Evolutionary conservation across 2,797 vertebrate species (phyloP).

Genomic region (Danio aesculapii): DNA sequence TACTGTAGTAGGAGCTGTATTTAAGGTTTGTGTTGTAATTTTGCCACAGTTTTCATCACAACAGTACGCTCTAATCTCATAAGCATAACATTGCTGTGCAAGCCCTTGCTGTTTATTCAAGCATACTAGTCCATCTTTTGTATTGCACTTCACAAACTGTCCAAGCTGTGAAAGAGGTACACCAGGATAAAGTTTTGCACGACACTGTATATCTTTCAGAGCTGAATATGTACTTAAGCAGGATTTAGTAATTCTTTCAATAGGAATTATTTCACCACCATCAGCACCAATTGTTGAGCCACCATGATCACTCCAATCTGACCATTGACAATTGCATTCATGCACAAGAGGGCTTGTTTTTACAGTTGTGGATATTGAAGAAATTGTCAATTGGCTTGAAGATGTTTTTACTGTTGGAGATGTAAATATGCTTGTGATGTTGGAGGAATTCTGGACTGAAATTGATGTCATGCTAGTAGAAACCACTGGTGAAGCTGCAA

Average conservation of each 20-base stretch:
- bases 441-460: not conserved
- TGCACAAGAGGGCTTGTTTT: not conserved
- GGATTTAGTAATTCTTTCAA: not conserved
- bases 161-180: constrained; percentile 33
- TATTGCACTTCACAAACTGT: constrained; percentile 33
- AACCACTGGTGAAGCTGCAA: not conserved
- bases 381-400: not conserved
- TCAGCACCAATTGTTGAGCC: constrained; percentile 48
- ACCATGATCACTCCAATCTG: constrained; percentile 49
- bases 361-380: not conserved
- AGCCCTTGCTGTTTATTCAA: constrained; percentile 5
- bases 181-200: constrained; percentile 34
- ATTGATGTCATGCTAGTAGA: not conserved
- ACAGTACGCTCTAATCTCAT: not conserved
- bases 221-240: not conserved
- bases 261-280: constrained; percentile 50
- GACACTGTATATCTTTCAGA: not conserved
- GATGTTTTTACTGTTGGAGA: not conserved
- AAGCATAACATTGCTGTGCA: constrained; percentile 13
- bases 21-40: not conserved
- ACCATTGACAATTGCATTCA: not conserved
- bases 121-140: not conserved
- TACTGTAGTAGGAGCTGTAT: not conserved
- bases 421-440: not conserved
- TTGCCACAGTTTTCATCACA: constrained; percentile 6